Evolutionary conservation across 2,888 invertebrate genomes (phyloP).

Genomic region (Sarcophaga rosellei): DNA sequence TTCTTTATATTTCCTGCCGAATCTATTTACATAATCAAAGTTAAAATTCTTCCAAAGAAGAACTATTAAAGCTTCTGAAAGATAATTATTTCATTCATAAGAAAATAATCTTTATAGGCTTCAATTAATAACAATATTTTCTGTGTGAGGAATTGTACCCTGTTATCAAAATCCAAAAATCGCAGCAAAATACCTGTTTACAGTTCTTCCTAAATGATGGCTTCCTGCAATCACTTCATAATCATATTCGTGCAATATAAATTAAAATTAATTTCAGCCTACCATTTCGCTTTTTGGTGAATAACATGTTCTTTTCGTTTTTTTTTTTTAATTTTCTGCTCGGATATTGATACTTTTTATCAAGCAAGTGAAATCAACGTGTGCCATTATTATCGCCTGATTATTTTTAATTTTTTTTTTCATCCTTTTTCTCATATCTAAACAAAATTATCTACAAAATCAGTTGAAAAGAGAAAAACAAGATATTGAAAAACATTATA

Average conservation of each 20-base stretch:
- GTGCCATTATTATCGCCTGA: constrained; percentile 53
- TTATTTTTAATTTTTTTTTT: not conserved
- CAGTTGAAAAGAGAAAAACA: constrained; percentile 26
- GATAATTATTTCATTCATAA: too few species aligned
- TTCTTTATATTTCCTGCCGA: too few species aligned
- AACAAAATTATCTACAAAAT: constrained; percentile 41
- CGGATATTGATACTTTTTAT: constrained; percentile 43
- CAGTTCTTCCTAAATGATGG: not conserved
- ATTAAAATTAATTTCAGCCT: too few species aligned
- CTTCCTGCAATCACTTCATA: not conserved
- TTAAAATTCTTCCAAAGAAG: too few species aligned
- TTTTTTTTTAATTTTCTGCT: not conserved
- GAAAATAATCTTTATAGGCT: too few species aligned
- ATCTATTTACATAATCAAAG: too few species aligned
- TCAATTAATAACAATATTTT: too few species aligned
- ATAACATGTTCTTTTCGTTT: not conserved
- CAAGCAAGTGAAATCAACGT: constrained; percentile 59
- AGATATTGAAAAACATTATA: constrained; percentile 53
- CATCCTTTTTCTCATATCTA: constrained; percentile 11
- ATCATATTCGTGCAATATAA: too few species aligned
- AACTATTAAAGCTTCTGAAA: too few species aligned
- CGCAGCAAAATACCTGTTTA: not conserved
- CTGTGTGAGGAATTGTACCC: too few species aligned
- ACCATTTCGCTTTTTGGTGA: not conserved
- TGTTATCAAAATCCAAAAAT: too few species aligned